Percentiles rank a stretch among this genome's conserved stretches.
Evolutionary conservation across 2,797 vertebrate species (phyloP).

Genomic region (Tokudaia tokunoshimensis): DNA sequence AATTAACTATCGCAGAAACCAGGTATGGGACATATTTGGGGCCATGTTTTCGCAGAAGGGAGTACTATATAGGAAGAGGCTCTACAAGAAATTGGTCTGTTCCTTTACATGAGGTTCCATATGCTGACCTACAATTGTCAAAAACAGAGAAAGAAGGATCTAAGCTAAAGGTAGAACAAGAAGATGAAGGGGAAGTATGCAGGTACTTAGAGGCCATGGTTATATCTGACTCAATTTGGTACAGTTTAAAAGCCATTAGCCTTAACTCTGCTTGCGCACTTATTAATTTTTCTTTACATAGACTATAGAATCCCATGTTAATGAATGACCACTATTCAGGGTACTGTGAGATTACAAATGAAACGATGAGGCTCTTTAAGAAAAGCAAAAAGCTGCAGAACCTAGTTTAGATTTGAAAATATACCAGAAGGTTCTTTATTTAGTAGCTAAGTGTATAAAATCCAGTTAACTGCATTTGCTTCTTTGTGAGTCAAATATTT

Average conservation of each 20-base stretch:
- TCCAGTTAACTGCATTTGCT: not conserved
- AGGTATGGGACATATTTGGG: not conserved
- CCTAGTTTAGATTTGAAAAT: not conserved
- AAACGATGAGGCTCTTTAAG: not conserved
- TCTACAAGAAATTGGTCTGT: not conserved
- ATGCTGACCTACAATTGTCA: rapidly evolving
- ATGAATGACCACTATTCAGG: not conserved
- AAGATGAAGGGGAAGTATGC: not conserved
- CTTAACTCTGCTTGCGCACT: not conserved
- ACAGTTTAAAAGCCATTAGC: not conserved
- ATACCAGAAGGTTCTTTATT: not conserved
- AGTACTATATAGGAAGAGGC: not conserved
- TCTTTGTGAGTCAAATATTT: conserved; percentile 3
- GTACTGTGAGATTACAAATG: not conserved
- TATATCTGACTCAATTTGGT: not conserved
- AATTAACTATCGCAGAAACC: no score
- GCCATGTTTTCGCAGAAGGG: not conserved
- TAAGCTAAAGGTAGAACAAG: not conserved
- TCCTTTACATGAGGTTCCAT: not conserved
- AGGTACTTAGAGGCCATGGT: not conserved
- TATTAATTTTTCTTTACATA: not conserved
- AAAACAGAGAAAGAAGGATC: not conserved
- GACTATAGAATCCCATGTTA: not conserved
- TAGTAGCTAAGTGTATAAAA: not conserved
- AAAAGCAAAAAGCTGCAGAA: not conserved